These are phyloP conservation scores for Tortrix viridana DNA, from an alignment of 2,888 invertebrate genomes.

Conservation along the genomic window DNA sequence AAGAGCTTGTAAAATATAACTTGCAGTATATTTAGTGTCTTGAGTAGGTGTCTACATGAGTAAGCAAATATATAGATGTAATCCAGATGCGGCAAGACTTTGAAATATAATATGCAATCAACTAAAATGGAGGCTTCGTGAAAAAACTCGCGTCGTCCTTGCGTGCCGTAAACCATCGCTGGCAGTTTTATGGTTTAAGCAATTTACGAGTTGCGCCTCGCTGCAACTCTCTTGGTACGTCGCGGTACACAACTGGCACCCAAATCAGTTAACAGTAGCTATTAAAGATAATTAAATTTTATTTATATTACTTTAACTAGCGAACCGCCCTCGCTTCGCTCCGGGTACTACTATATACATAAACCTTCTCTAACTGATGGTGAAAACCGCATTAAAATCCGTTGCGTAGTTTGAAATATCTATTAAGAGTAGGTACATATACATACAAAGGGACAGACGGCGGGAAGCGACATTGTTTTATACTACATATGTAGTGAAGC, in stretches of 20 bases:
- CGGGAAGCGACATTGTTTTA: no score
- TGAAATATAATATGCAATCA: constrained; percentile 73
- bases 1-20: no score
- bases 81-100: constrained; percentile 46
- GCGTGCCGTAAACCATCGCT: constrained; percentile 71
- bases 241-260: constrained; percentile 41
- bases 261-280: constrained; percentile 18
- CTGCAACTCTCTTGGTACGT: constrained; percentile 54
- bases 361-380: no score
- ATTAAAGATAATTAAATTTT: constrained; percentile 11
- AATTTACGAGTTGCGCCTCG: constrained; percentile 65
- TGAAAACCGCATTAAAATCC: no score
- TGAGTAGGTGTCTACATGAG: background rate
- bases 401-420: no score
- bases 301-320: background rate
- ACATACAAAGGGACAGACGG: no score
- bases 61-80: constrained; percentile 11
- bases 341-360: no score
- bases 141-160: constrained; percentile 62
- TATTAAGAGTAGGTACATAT: no score
- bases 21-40: no score
- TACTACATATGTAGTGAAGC: no score
- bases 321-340: no score
- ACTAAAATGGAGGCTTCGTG: constrained; percentile 61
- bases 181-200: constrained; percentile 57